Percentiles rank a stretch among this genome's conserved stretches.
These are phyloP conservation scores for Scatophagus argus DNA, from an alignment of 2,113 vertebrate species.

Conservation along the genomic window DNA sequence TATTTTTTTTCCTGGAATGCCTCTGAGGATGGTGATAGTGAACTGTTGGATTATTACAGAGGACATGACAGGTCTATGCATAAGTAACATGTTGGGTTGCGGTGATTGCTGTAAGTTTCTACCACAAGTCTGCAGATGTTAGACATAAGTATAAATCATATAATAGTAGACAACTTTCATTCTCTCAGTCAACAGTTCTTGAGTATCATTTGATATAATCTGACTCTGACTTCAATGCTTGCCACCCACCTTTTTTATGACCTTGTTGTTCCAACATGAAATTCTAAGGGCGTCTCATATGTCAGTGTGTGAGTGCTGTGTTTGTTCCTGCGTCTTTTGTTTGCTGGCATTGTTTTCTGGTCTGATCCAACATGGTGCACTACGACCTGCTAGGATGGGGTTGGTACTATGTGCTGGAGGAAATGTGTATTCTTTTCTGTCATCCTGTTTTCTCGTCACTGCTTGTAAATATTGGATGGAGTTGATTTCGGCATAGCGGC, in stretches of 20 bases:
- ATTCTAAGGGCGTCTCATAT: slow-evolving; percentile 50
- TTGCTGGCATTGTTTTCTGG: slow-evolving; percentile 68
- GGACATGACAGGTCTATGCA: neutral
- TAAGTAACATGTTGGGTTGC: slow-evolving; percentile 7
- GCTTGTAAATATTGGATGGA: slow-evolving; percentile 25
- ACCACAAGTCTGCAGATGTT: too few species aligned
- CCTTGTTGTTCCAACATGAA: slow-evolving; percentile 42
- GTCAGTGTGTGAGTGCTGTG: slow-evolving; percentile 61
- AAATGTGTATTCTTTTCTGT: slow-evolving; percentile 51
- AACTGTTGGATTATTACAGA: slow-evolving; percentile 35
- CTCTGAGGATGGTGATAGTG: slow-evolving; percentile 48
- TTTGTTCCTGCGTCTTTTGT: slow-evolving; percentile 73
- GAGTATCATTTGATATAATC: neutral
- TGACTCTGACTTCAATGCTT: too few species aligned
- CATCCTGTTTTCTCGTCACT: slow-evolving; percentile 57
- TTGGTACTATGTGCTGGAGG: slow-evolving; percentile 39
- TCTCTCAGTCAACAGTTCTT: neutral
- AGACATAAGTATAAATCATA: too few species aligned
- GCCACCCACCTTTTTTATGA: slow-evolving; percentile 19
- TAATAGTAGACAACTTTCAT: neutral
- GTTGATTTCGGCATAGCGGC: neutral
- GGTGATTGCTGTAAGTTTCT: neutral
- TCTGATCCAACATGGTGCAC: slow-evolving; percentile 37
- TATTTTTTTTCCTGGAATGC: slow-evolving; percentile 35
- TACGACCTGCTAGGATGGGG: slow-evolving; percentile 36